phyloP scores from a whole-genome alignment of 2,113 vertebrate species.

The Chionodraco myersi region DNA sequence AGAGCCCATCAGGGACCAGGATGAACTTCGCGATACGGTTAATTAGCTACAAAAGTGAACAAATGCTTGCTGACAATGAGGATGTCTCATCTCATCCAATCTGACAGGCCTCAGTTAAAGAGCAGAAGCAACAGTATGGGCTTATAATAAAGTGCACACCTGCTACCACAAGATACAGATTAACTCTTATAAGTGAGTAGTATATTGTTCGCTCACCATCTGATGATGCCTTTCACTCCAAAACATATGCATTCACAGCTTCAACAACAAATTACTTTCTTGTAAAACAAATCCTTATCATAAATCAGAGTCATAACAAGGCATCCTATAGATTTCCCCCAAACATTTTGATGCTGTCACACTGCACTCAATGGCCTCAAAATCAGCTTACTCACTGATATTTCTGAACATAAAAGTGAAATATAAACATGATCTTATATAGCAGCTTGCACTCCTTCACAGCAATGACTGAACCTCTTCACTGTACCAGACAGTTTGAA shows the following conservation, averaged over 20 bases:
- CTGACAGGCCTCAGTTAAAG: constrained; percentile 35
- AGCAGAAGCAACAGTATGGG: neutral
- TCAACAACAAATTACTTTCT: neutral
- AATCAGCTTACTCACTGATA: neutral
- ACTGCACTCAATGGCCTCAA: neutral
- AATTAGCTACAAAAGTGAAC: constrained; percentile 74
- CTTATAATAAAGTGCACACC: constrained; percentile 15
- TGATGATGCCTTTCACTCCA: too few relatives aligned
- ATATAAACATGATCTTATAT: neutral
- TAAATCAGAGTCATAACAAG: neutral
- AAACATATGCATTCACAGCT: neutral
- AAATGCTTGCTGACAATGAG: constrained; percentile 66
- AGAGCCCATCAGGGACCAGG: constrained; percentile 50
- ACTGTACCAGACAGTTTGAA: neutral
- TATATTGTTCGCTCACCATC: too few relatives aligned
- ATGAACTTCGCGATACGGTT: constrained; percentile 49
- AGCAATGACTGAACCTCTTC: neutral
- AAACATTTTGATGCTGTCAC: neutral
- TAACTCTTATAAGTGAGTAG: too few relatives aligned
- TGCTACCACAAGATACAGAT: neutral
- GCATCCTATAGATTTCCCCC: neutral
- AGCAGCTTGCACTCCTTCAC: neutral
- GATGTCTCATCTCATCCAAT: constrained; percentile 45
- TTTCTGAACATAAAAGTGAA: neutral
- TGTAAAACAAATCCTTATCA: neutral